These are phyloP conservation scores for Thecophora atra DNA, from an alignment of 2,888 invertebrate genomes.

Conservation along the genomic window DNA sequence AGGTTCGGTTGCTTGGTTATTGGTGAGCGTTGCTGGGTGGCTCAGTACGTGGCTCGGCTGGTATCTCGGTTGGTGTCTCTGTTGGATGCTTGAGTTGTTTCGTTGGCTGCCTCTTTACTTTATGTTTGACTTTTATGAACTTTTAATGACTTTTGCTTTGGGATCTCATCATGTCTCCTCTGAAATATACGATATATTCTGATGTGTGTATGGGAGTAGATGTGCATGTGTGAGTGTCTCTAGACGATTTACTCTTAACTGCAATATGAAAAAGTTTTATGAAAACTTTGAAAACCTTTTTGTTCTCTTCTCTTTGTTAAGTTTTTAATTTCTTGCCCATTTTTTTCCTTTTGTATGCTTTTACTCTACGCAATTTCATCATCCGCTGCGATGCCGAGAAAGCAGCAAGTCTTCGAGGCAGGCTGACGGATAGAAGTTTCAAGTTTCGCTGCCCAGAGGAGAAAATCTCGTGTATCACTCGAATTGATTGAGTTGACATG, in stretches of 20 bases:
- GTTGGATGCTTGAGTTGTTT: background rate
- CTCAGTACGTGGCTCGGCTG: background rate
- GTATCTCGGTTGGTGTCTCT: background rate
- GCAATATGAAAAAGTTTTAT: background rate
- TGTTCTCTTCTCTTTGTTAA: background rate
- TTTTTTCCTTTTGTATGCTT: background rate
- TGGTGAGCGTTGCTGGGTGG: too few species aligned
- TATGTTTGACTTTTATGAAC: slow-evolving; percentile 6
- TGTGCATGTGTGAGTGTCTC: background rate
- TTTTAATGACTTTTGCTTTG: slow-evolving; percentile 8
- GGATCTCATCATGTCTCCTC: background rate
- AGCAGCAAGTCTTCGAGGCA: too few species aligned
- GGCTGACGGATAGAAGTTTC: too few species aligned
- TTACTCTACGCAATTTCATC: too few species aligned
- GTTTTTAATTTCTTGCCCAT: background rate
- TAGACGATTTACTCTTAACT: background rate
- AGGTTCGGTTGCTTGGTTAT: background rate
- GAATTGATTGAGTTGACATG: background rate
- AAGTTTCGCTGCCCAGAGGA: background rate
- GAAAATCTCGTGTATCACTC: background rate
- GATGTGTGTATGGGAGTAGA: background rate
- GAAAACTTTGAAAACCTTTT: background rate
- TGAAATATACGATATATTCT: background rate
- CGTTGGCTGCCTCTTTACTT: background rate
- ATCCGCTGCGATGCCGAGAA: too few species aligned